phyloP scores from a whole-genome alignment of 2,113 vertebrate species.

The Grammomys surdaster region DNA sequence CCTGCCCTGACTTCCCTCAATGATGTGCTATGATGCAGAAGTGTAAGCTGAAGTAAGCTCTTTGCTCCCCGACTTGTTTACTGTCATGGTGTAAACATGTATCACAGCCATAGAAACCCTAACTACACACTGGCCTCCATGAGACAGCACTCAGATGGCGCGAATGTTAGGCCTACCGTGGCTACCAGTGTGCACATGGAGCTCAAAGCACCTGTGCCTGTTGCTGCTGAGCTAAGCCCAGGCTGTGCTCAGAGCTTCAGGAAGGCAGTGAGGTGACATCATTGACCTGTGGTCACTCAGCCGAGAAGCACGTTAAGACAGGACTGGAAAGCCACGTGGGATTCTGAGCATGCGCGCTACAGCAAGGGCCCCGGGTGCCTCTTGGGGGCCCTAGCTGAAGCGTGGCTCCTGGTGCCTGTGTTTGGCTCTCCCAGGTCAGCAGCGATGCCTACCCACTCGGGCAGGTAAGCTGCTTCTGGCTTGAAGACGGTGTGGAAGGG shows the following conservation, averaged over 20 bases:
- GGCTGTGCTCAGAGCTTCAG: not conserved
- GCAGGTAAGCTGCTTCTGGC: slow-evolving; percentile 80
- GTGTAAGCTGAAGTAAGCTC: not conserved
- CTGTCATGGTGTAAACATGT: no score
- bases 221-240: not conserved
- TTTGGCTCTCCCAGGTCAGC: slow-evolving; percentile 68
- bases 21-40: no score
- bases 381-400: accelerated
- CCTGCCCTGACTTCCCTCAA: not conserved
- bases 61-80: not conserved
- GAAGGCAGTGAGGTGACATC: not conserved
- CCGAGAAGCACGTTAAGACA: no score
- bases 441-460: slow-evolving; percentile 79
- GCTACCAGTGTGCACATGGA: not conserved
- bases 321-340: not conserved
- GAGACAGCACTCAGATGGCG: accelerated
- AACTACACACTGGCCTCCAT: not conserved
- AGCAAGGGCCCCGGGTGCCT: not conserved
- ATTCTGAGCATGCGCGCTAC: accelerated
- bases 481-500: slow-evolving; percentile 78
- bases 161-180: no score
- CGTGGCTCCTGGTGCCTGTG: not conserved
- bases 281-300: not conserved
- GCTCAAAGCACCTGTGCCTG: accelerated
- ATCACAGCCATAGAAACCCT: not conserved